Evolutionary conservation across 2,113 vertebrate species (phyloP).

Genomic region (Brachionichthys hirsutus): DNA sequence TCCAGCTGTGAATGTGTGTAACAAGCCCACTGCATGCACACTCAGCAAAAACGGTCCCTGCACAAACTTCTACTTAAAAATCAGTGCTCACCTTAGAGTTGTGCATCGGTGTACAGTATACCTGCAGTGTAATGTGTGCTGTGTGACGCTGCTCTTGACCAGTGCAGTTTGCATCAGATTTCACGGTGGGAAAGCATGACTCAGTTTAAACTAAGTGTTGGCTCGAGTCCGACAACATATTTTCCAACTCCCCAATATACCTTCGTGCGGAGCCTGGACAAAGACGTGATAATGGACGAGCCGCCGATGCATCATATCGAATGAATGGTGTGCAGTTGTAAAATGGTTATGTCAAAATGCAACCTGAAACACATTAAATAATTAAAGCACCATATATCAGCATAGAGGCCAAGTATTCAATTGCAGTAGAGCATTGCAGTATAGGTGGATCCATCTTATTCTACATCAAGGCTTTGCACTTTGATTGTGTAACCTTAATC

Average conservation of each 20-base stretch:
- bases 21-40: constrained; percentile 15
- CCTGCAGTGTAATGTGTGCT: constrained; percentile 46
- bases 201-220: constrained; percentile 62
- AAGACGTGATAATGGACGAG: constrained; percentile 48
- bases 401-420: neutral
- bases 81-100: constrained; percentile 23
- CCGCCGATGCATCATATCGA: constrained; percentile 20
- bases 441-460: constrained; percentile 1
- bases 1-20: constrained; percentile 22
- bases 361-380: too few relatives aligned
- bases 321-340: constrained; percentile 24
- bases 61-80: constrained; percentile 15
- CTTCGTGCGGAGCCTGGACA: constrained; percentile 38
- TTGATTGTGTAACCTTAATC: too few relatives aligned
- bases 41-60: constrained; percentile 28
- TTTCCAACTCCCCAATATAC: constrained; percentile 61
- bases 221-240: constrained; percentile 53
- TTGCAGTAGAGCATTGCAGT: neutral
- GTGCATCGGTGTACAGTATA: constrained; percentile 29
- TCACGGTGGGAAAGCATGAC: constrained; percentile 64
- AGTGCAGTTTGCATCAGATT: constrained; percentile 63
- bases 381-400: neutral
- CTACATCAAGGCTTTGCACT: neutral
- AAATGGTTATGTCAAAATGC: constrained; percentile 34
- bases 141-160: constrained; percentile 50